Base-by-base conservation (phyloP, 2,888 invertebrate genomes). In the Malthinus flaveolus region DNA sequence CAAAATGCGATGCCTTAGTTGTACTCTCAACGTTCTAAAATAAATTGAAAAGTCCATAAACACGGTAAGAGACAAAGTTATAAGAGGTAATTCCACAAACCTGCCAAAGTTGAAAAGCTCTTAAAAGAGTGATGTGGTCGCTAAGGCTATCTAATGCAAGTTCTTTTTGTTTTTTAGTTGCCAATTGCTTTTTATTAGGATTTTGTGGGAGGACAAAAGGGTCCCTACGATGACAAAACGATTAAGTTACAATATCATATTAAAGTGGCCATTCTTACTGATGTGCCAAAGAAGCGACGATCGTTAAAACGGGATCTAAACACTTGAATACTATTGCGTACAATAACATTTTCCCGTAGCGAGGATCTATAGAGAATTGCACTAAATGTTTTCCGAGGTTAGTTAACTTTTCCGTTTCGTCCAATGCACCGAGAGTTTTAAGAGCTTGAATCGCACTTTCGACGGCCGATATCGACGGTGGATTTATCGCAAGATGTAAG, bases 321-420 rank as follows among this genome's bases (percentile, higher is more conserved):
- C 98, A 99, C 75, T 93, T 93, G 66, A 97, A 85, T 2, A 95
- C 89, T 36, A 95, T 87, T 1, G 93, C 88, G 75, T 93, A 95
- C 0, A 99, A 80, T 59, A 99, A 79, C 87, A 95, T 93, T 78
- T 97, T 96, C 3, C 93, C 96, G 44, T 95, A 80, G 67, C 91
- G 88, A 0, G 97, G 97, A 69, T 97, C 95, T 1, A 98, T 84
- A 0, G 97, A 94, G 45, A 98, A 79, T 74, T 96, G 94, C n/a
- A 95, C 83, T 49, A 98, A 80, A 73, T 96, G 92, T 60, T 87
- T 87, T 0, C 97, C 97, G 51, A 97, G 81, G 68, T 89, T 88
- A 0, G 96, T 97, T 50, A 97, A 81, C 68, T 90, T 89, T 77
- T 97, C 96, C 81, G 88, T 87, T 0, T 88, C 85, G 61, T 93